A percentile compares a stretch with the other conserved stretches of the same genome.
Conservation (phyloP, 2,888 invertebrate genomes). For the Spodoptera exigua region DNA sequence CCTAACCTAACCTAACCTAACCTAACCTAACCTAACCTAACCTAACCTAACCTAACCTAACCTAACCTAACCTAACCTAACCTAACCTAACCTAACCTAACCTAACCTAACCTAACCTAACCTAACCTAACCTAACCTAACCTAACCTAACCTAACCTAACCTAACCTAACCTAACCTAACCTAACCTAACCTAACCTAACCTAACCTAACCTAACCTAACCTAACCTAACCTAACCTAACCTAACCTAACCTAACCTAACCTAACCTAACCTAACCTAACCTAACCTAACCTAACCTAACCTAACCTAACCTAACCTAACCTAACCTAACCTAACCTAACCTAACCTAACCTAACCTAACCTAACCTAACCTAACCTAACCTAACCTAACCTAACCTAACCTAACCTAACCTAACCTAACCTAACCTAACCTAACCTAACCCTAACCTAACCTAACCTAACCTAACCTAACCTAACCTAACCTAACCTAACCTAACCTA, state of each 20-base stretch:
- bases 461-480: conserved; percentile 49
- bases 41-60: conserved; percentile 40
- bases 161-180: conserved; percentile 17
- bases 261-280: conserved; percentile 13
- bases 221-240: conserved; percentile 11
- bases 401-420: conserved; percentile 32
- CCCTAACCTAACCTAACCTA: conserved; percentile 49
- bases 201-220: conserved; percentile 15
- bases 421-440: conserved; percentile 34
- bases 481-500: conserved; percentile 43
- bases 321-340: conserved; percentile 44
- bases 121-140: conserved; percentile 13
- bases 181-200: conserved; percentile 15
- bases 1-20: conserved; percentile 15
- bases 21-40: conserved; percentile 15
- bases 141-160: conserved; percentile 17
- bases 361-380: conserved; percentile 27
- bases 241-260: conserved; percentile 13
- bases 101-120: conserved; percentile 20
- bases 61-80: conserved; percentile 20
- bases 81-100: conserved; percentile 22
- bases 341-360: conserved; percentile 31
- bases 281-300: conserved; percentile 12
- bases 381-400: conserved; percentile 24
- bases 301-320: conserved; percentile 39